phyloP scores from a whole-genome alignment of 2,113 vertebrate species.

The Cottus gobio region DNA sequence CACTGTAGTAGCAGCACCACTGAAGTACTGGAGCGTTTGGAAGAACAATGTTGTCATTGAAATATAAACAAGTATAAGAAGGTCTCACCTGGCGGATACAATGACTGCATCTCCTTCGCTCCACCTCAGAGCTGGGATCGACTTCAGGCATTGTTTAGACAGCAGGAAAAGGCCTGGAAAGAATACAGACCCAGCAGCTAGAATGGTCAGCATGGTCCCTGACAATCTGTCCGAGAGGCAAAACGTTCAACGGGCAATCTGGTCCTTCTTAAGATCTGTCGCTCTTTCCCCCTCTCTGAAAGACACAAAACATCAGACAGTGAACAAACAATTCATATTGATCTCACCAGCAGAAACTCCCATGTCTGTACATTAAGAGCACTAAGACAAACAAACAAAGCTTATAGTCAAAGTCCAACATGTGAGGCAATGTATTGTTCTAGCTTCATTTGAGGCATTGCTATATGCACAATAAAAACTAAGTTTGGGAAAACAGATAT shows the following conservation, averaged over 20 bases:
- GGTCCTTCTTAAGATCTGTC: slow-evolving; percentile 67
- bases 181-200: slow-evolving; percentile 89
- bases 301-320: slow-evolving; percentile 35
- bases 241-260: slow-evolving; percentile 64
- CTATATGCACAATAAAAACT: not conserved
- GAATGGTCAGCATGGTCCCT: slow-evolving; percentile 87
- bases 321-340: slow-evolving; percentile 7
- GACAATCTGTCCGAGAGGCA: slow-evolving; percentile 50
- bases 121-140: slow-evolving; percentile 87
- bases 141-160: slow-evolving; percentile 88
- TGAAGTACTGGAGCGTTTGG: not conserved
- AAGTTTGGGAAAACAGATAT: not conserved
- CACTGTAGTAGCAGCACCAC: not conserved
- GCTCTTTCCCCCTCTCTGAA: slow-evolving; percentile 67
- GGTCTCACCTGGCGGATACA: slow-evolving; percentile 88
- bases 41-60: not conserved
- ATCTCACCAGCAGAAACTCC: slow-evolving; percentile 16
- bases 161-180: slow-evolving; percentile 92
- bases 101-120: slow-evolving; percentile 90
- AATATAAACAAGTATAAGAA: not conserved
- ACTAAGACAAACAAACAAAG: slow-evolving; percentile 26
- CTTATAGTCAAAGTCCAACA: slow-evolving; percentile 45
- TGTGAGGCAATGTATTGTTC: not conserved
- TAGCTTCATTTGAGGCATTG: not conserved
- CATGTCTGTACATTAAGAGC: not conserved